Evolutionary conservation across 2,888 invertebrate species (phyloP), one percentile per base, ranked within the genome.

Genomic region (Parasteatoda lunata): DNA sequence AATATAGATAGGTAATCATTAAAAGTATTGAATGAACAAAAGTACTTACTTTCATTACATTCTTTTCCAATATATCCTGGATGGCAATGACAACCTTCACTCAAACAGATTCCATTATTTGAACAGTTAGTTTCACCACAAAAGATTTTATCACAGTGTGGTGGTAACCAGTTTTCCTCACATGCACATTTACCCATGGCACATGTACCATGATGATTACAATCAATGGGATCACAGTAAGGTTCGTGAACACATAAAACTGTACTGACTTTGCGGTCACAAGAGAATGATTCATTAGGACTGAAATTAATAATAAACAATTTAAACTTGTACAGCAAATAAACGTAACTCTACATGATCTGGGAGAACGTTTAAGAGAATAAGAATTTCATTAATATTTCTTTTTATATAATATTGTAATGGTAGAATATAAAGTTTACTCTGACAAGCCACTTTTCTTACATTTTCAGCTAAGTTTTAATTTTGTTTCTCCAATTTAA

Each of bases 181-280:
- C 92, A 92, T n/a, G 77, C 82, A 90, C 92, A 92, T 13, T 81
- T 75, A 4, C 92, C 92, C 47, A 88, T 85, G 45, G 89, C 77
- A 90, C 92, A 92, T 30, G 83, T 79, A 4, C 92, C 92, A 89
- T 91, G 91, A 51, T 89, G 89, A 76, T 90, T 91, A 84, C 92
- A 92, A 88, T 91, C 90, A 0, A n/a, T n/a, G 0, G 82, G 89
- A 59, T 86, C 69, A 8, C 91, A 91, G 8, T 89, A 89, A 3
- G 91, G 91, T 52, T 90, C 90, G 89, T 91, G 91, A 52, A 91
- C 91, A 90, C 92, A 92, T 6, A 92, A 82, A 68, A 92, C 89
- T 30, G 91, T 91, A 13, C 91, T 90, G 15, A 92, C 91, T 68
- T 91, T 89, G 75, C 91, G 89, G 1, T 89, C 90, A 90, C 91